phyloP scores from a whole-genome alignment of 2,113 vertebrate species.

The Clarias macrocephalus region DNA sequence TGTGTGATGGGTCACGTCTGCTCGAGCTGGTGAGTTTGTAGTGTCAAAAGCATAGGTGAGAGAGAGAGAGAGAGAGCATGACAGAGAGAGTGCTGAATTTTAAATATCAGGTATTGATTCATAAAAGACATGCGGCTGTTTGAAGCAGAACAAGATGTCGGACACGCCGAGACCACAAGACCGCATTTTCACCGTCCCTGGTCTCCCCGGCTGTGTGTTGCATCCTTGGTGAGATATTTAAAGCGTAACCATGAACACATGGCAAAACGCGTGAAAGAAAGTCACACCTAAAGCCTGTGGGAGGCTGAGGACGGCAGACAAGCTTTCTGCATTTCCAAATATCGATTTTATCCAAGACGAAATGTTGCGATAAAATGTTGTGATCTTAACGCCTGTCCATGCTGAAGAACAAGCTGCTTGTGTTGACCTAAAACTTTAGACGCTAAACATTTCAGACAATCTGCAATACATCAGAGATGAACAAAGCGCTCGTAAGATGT shows the following conservation, averaged over 20 bases:
- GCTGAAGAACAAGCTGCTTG: not conserved
- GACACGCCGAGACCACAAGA: conserved; percentile 31
- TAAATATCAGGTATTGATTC: conserved; percentile 51
- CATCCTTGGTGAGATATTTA: conserved; percentile 44
- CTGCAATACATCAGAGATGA: conserved; percentile 5
- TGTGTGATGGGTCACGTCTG: conserved; percentile 41
- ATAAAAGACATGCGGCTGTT: conserved; percentile 23
- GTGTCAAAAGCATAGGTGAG: conserved; percentile 26
- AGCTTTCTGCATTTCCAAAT: conserved; percentile 75
- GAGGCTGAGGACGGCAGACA: conserved; percentile 67
- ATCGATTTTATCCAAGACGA: conserved; percentile 72
- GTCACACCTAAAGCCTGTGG: conserved; percentile 67
- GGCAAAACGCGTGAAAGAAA: conserved; percentile 49
- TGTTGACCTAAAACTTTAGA: not conserved
- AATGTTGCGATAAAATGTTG: conserved; percentile 71
- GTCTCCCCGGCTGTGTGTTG: conserved; percentile 8
- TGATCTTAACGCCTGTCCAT: conserved; percentile 34
- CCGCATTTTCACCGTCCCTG: conserved; percentile 25
- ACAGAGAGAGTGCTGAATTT: conserved; percentile 48
- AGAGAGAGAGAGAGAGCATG: not conserved
- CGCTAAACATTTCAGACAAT: not conserved
- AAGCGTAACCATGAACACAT: conserved; percentile 39
- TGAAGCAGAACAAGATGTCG: conserved; percentile 42
- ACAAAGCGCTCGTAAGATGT: not conserved
- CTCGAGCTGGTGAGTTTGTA: conserved; percentile 21